Evolutionary conservation across 2,797 vertebrate species (phyloP).

Genomic region (Petrocephalus schoutedeni): DNA sequence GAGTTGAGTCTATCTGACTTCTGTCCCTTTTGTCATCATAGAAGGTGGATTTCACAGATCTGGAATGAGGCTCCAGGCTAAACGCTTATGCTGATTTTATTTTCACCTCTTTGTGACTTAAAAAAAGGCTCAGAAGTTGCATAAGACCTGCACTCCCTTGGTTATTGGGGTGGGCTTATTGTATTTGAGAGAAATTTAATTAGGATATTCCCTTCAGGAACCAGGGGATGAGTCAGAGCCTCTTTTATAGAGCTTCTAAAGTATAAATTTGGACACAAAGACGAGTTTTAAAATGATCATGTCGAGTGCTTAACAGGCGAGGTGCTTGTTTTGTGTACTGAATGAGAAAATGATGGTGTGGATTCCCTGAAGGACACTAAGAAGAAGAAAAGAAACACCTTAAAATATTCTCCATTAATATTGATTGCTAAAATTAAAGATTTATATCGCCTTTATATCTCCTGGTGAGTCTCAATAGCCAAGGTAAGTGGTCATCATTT

Average conservation of each 20-base stretch:
- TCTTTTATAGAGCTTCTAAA: neutral
- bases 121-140: neutral
- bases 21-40: neutral
- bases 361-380: neutral
- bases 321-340: neutral
- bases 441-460: neutral
- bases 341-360: neutral
- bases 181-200: conserved; percentile 15
- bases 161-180: neutral
- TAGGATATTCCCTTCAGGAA: conserved; percentile 8
- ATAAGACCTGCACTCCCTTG: neutral
- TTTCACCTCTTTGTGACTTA: neutral
- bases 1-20: conserved; percentile 1
- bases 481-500: neutral
- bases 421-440: neutral
- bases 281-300: neutral
- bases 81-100: neutral
- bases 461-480: neutral
- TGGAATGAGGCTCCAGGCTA: neutral
- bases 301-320: neutral
- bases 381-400: neutral
- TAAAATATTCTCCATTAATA: conserved; percentile 6
- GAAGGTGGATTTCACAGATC: neutral
- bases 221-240: neutral
- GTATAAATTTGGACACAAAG: conserved; percentile 5